Evolutionary conservation across 64 coral and sea anemone genomes (phyloP).

Genomic region (Montipora sp.): DNA sequence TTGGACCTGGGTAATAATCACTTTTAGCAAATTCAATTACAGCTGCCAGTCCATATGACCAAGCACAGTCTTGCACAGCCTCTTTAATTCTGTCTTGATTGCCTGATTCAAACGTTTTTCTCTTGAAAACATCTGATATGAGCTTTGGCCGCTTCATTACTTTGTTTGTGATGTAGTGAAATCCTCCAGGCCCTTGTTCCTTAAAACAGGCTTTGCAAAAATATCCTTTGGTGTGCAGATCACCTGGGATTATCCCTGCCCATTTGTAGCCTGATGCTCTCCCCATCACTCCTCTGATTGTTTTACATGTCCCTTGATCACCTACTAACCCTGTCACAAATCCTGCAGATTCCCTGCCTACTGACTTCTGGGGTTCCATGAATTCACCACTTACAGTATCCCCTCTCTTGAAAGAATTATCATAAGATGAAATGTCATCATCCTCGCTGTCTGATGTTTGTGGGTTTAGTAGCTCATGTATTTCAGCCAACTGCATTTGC

Average conservation of each 20-base stretch:
- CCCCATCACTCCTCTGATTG: conserved; percentile 15
- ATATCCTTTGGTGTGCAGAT: too few species aligned
- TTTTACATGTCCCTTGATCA: conserved; percentile 14
- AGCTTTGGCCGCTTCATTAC: too few species aligned
- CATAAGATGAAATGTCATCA: conserved; percentile 50
- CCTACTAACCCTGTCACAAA: not conserved
- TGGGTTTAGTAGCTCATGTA: conserved; percentile 23
- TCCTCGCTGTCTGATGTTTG: conserved; percentile 56
- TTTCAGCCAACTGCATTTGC: conserved; percentile 41
- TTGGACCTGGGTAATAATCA: too few species aligned
- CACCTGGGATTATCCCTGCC: not conserved
- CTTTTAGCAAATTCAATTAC: too few species aligned
- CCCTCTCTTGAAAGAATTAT: conserved; percentile 36
- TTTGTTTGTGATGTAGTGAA: not conserved
- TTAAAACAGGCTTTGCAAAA: too few species aligned
- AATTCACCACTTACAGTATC: not conserved
- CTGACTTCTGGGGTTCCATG: too few species aligned
- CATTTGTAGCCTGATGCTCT: conserved; percentile 11
- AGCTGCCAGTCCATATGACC: too few species aligned
- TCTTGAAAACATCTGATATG: too few species aligned
- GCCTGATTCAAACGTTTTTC: too few species aligned
- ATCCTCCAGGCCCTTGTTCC: too few species aligned
- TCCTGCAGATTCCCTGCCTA: not conserved
- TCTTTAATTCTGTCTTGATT: too few species aligned
- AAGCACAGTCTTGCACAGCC: too few species aligned